Base-by-base conservation (phyloP, 2,888 invertebrate genomes). In the Sinelater perroti region DNA sequence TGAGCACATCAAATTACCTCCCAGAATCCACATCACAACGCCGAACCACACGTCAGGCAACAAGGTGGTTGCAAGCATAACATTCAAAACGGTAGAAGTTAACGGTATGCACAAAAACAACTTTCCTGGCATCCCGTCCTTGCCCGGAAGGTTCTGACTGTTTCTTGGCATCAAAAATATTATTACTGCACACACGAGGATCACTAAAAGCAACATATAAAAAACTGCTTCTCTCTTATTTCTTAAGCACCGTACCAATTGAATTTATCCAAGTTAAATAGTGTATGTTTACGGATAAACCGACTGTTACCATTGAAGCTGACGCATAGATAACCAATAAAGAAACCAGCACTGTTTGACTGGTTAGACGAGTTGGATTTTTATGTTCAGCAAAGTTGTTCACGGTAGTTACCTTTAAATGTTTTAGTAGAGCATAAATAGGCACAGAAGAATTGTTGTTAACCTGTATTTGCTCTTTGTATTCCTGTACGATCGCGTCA, bases 401-500 rank as follows among this genome's bases (percentile, higher is more conserved):
- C 6, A 72, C 65, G 5, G 77, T 74, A 8, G 75, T 67, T 7
- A 77, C 75, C 75, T 77, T 51, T n/a, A n/a, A 46, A 72, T 2
- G 28, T 6, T 20, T 24, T 16, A 42, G 53, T 31, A 56, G 10
- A 42, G 33, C 3, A 6, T 10, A 42, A 21, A 20, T 20, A 20
- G 14, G 21, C 1, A 38, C 31, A 33, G 10, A 8, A 13, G 7
- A 56, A 30, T 20, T 35, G 11, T 8, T 30, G n/a, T 10, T 69
- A 74, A 87, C 89, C 78, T 87, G 86, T 62, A 89, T 82, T 66
- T 85, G 84, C 69, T 89, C 89, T 57, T 85, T 84, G 70, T 90
- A 90, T 71, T 90, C 90, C 69, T 89, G 88, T 0, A 90, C 90
- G 10, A 87, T 87, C 1, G 88, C 88, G 72, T 90, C 90, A 50